Conservation (phyloP, 1,140 invertebrate species). For the Wasmannia auropunctata region DNA sequence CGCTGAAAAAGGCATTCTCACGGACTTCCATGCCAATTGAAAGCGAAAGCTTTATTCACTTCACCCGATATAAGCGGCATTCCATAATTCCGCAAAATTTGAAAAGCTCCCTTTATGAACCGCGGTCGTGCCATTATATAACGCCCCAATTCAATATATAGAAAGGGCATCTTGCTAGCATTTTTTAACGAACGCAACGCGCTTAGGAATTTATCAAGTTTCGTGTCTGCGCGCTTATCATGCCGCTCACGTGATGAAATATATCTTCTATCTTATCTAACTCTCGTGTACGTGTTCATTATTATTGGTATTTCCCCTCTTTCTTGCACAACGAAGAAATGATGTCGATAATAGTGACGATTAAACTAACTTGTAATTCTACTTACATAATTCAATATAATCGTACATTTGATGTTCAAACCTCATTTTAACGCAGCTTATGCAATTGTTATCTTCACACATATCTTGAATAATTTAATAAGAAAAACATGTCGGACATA, state of each 20-base stretch:
- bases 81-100: conserved; percentile 55
- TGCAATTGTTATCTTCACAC: background rate
- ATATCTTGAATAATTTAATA: background rate
- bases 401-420: background rate
- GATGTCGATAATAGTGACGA: background rate
- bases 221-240: background rate
- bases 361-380: background rate
- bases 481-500: background rate
- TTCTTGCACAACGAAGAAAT: background rate
- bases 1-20: conserved; percentile 13
- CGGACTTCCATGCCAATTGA: background rate
- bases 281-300: background rate
- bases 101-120: conserved; percentile 42
- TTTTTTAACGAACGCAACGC: conserved; percentile 40
- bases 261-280: conserved; percentile 25
- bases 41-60: conserved; percentile 43
- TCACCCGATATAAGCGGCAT: conserved; percentile 31
- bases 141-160: conserved; percentile 44
- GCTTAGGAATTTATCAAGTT: conserved; percentile 43
- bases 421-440: background rate
- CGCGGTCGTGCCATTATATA: conserved; percentile 29
- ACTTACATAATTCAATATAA: background rate
- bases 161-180: background rate
- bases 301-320: conserved; percentile 7
- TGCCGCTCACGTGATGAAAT: background rate